These are phyloP conservation scores for Epinephelus cyanopodus DNA, from an alignment of 2,113 vertebrate genomes.

Conservation along the genomic window DNA sequence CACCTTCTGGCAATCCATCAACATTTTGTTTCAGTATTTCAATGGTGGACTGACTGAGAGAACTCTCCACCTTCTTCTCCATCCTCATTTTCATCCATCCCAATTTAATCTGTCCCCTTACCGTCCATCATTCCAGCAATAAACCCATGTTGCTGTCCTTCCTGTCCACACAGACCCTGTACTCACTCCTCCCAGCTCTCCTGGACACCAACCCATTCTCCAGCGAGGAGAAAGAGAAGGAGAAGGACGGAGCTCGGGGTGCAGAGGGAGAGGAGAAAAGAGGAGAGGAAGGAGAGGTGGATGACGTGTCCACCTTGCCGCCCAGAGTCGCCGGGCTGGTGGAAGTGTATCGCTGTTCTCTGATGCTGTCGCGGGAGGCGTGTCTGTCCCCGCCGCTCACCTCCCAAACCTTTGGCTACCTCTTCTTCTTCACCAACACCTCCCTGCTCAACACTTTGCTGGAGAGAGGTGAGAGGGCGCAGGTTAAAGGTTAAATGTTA, in stretches of 20 bases:
- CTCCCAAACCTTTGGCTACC: constrained; percentile 94
- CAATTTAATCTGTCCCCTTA: neutral
- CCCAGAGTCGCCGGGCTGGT: constrained; percentile 88
- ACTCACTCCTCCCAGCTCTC: constrained; percentile 91
- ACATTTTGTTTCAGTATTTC: constrained; percentile 1
- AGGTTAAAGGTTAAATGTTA: neutral
- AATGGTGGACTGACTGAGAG: neutral
- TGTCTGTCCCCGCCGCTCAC: constrained; percentile 92
- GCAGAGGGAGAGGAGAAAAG: constrained; percentile 65
- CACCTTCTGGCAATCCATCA: neutral
- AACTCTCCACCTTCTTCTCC: neutral
- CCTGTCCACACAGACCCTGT: constrained; percentile 86
- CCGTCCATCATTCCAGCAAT: neutral
- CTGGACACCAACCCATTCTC: constrained; percentile 94
- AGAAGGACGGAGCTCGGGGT: constrained; percentile 62
- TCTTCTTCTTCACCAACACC: constrained; percentile 96
- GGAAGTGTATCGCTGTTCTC: constrained; percentile 90
- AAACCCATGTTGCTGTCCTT: constrained; percentile 15
- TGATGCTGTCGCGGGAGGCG: constrained; percentile 88
- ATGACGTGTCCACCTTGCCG: constrained; percentile 85
- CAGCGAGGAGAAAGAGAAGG: constrained; percentile 81
- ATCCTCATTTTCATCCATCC: neutral
- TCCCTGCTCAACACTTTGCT: constrained; percentile 94
- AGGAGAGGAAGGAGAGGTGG: constrained; percentile 74
- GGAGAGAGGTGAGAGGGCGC: constrained; percentile 88